Evolutionary conservation across 2,888 invertebrate species (phyloP).

Genomic region (Tetragonisca angustula): DNA sequence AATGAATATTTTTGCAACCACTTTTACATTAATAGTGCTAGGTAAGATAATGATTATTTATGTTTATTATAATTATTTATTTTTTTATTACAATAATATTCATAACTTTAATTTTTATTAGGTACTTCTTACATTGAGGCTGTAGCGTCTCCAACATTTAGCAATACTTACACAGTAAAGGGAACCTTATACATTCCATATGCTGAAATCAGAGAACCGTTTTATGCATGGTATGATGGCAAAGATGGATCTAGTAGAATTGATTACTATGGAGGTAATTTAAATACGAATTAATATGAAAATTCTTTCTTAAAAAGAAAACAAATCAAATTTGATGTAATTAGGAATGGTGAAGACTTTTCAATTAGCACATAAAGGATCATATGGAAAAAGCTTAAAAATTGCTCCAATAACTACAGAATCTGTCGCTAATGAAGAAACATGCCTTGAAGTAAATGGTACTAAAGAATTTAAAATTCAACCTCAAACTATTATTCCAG

Average conservation of each 20-base stretch:
- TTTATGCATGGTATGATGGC: conserved; percentile 94
- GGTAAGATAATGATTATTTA: conserved; percentile 32
- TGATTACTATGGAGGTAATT: conserved; percentile 94
- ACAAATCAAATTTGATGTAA: conserved; percentile 6
- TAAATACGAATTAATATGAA: conserved; percentile 44
- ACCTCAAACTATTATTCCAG: conserved; percentile 93
- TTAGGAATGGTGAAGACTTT: conserved; percentile 95
- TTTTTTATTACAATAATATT: background rate
- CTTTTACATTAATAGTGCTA: conserved; percentile 17
- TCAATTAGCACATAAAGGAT: conserved; percentile 88
- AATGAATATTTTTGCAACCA: conserved; percentile 16
- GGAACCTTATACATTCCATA: conserved; percentile 95
- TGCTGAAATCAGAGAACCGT: conserved; percentile 96
- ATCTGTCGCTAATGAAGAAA: conserved; percentile 88
- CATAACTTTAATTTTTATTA: background rate
- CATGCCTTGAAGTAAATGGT: conserved; percentile 94
- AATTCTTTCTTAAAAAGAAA: background rate
- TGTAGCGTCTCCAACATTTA: conserved; percentile 88
- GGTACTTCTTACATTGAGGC: conserved; percentile 19
- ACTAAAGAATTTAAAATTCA: conserved; percentile 86
- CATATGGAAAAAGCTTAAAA: conserved; percentile 91
- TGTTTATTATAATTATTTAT: background rate
- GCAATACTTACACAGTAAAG: conserved; percentile 89
- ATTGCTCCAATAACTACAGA: conserved; percentile 94
- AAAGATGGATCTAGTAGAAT: conserved; percentile 92